Evolutionary conservation across 2,888 invertebrate genomes (phyloP).

Genomic region (Sylvicola cinctus): DNA sequence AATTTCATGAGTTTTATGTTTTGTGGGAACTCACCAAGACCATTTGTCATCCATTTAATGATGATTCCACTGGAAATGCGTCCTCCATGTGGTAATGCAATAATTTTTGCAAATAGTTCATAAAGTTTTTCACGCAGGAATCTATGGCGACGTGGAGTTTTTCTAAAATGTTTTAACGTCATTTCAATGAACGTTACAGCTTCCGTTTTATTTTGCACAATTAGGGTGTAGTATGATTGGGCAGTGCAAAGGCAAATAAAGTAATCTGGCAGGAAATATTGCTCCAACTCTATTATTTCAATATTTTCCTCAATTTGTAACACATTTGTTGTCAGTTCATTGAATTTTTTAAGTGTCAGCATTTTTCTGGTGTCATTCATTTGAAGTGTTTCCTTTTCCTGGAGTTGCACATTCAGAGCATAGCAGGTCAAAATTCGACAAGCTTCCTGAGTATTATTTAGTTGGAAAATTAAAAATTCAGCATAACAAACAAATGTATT

Average conservation of each 20-base stretch:
- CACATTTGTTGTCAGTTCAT: conserved; percentile 10
- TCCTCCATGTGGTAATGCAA: conserved; percentile 12
- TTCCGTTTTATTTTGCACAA: conserved; percentile 11
- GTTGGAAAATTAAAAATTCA: conserved; percentile 12
- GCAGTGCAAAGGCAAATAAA: conserved; percentile 14
- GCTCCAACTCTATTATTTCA: conserved; percentile 15
- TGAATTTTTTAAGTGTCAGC: conserved; percentile 10
- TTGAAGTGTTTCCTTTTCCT: not conserved
- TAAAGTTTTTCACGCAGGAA: conserved; percentile 25
- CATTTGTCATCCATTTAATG: conserved; percentile 14
- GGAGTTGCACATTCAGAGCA: conserved; percentile 6
- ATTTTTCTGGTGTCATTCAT: conserved; percentile 11
- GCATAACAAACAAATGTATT: conserved; percentile 15
- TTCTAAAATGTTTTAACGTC: conserved; percentile 11
- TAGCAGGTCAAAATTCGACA: conserved; percentile 13
- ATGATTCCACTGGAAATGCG: conserved; percentile 15
- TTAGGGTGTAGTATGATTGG: conserved; percentile 12
- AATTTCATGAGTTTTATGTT: conserved; percentile 34
- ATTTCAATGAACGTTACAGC: conserved; percentile 13
- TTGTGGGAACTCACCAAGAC: conserved; percentile 31
- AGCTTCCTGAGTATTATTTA: conserved; percentile 10
- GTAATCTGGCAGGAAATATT: conserved; percentile 17
- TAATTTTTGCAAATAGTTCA: conserved; percentile 21
- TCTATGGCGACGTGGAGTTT: conserved; percentile 10
- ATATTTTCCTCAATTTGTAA: conserved; percentile 13